Base-by-base conservation (phyloP, 2,888 invertebrate species). In the Panopea generosa region DNA sequence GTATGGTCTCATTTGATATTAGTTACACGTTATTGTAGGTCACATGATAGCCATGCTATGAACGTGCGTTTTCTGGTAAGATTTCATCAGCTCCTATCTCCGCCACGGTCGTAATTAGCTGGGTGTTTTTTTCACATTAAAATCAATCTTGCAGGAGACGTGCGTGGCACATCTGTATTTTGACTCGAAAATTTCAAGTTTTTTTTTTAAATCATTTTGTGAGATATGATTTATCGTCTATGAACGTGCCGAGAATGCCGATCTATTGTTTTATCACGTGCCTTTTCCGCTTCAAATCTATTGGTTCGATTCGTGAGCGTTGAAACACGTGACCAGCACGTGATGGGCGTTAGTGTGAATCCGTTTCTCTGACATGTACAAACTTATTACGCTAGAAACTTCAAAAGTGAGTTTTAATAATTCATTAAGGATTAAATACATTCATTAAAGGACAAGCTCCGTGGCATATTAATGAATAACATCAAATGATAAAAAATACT, bases 181-280 rank as follows among this genome's bases (percentile, higher is more conserved):
- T 53, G n/a, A 26, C 27, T 53, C 27, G 26, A 14, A 27, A 26
- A n/a, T 27, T 16, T 26, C 26, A 9, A 53, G 3, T 16, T 4
- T 26, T 50, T 50, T 50, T 53, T n/a, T 3, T 3, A 18, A 56
- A 56, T 47, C 47, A 45, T 55, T 56, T 65, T 20, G 43, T 14
- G 65, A 27, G 45, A 56, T 55, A 55, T 65, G 65, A 65, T 65
- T 65, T 65, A 65, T 65, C 33, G 45, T 26, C 55, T 45, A 45
- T 29, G 67, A 70, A 74, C 78, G 73, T 74, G 78, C 69, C 70
- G 45, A 56, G 73, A 70, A 78, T 73, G 27, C 62, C 27, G 56
- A 49, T 52, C 56, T 33, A 73, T 74, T 73, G 73, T 74, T 63
- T 52, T 61, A 61, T 57, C 49, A 60, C 70, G 52, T 62, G 66